Evolutionary conservation across 2,113 vertebrate genomes (phyloP), one percentile per base, ranked within the genome.

Genomic region (Erythrolamprus reginae): DNA sequence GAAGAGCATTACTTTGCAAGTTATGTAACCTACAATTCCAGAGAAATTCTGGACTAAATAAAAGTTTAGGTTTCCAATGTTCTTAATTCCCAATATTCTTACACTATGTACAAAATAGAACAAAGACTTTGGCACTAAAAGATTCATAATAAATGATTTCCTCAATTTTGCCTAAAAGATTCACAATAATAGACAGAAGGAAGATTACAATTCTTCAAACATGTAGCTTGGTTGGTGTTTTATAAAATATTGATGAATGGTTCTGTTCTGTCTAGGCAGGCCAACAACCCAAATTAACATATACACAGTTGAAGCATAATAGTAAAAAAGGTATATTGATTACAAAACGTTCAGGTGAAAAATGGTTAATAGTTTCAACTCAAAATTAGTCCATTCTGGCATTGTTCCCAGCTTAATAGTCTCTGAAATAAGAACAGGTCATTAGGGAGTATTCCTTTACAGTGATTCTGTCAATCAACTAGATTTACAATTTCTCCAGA

Each of bases 251-350:
- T 92, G 58, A 55, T 42, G 24, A 77, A 45, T 28, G 70, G 61
- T 93, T 92, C 6, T 94, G 61, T 10, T 95, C n/a, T 10, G 1
- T 91, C 86, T 70, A n/a, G n/a, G n/a, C n/a, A n/a, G n/a, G n/a
- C n/a, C n/a, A n/a, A n/a, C n/a, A n/a, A n/a, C n/a, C n/a, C n/a
- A n/a, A n/a, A n/a, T n/a, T n/a, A n/a, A n/a, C n/a, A n/a, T n/a
- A n/a, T n/a, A n/a, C n/a, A n/a, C n/a, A n/a, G n/a, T n/a, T n/a
- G n/a, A n/a, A n/a, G n/a, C n/a, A n/a, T n/a, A n/a, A n/a, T n/a
- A n/a, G n/a, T n/a, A n/a, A n/a, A n/a, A n/a, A n/a, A n/a, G n/a
- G n/a, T n/a, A n/a, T n/a, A n/a, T n/a, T n/a, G n/a, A n/a, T n/a
- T n/a, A n/a, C n/a, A n/a, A n/a, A n/a, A n/a, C n/a, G n/a, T n/a